phyloP scores from a whole-genome alignment of 2,888 invertebrate genomes.

The Synanthedon myopaeformis region DNA sequence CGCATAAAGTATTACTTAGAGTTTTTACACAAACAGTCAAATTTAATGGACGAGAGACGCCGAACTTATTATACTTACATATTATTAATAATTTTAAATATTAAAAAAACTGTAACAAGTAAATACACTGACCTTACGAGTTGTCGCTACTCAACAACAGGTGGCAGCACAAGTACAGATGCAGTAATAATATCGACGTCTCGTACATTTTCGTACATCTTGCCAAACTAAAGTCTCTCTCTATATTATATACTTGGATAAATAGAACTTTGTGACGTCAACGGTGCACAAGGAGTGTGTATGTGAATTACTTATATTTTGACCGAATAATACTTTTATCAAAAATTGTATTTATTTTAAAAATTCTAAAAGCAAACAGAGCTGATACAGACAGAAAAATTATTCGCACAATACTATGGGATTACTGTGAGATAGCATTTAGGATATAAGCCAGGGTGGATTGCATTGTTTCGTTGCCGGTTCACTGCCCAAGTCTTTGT shows the following conservation, averaged over 20 bases:
- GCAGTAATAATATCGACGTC: conserved; percentile 30
- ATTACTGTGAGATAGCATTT: neutral
- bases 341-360: too few species aligned
- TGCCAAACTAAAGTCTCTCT: conserved; percentile 12
- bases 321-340: too few species aligned
- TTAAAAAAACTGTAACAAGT: too few species aligned
- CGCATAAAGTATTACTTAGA: too few species aligned
- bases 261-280: conserved; percentile 19
- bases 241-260: conserved; percentile 7
- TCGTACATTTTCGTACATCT: conserved; percentile 11
- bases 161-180: conserved; percentile 17
- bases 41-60: too few species aligned
- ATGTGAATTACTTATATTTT: neutral
- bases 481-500: conserved; percentile 9
- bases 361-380: too few species aligned
- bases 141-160: conserved; percentile 14
- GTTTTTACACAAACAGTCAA: too few species aligned
- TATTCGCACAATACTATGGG: too few species aligned
- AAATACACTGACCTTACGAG: too few species aligned
- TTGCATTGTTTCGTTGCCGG: conserved; percentile 5
- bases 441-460: neutral
- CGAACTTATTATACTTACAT: too few species aligned
- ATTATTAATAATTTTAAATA: too few species aligned
- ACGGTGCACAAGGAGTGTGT: conserved; percentile 14
- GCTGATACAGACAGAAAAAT: too few species aligned